phyloP scores from a whole-genome alignment of 2,797 vertebrate genomes.

The Myotis pilosus region DNA sequence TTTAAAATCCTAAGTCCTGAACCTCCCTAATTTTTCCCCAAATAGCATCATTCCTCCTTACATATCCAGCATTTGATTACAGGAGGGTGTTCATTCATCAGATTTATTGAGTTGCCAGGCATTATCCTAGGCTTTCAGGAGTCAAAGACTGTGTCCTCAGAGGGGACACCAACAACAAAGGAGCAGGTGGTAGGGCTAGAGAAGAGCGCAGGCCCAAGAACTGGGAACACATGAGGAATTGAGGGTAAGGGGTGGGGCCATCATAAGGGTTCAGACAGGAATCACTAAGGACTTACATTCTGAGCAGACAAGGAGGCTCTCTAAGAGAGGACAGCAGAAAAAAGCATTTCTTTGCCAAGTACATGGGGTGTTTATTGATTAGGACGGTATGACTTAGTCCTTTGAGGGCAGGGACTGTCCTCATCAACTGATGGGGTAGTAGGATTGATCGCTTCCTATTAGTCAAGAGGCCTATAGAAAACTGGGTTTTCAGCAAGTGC shows the following conservation, averaged over 20 bases:
- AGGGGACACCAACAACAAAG: not conserved
- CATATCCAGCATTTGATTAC: not conserved
- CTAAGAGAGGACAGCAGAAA: not conserved
- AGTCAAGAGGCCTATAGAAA: not conserved
- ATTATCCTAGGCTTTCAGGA: not conserved
- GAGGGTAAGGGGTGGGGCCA: rapidly evolving
- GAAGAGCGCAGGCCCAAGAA: not conserved
- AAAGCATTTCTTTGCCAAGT: not conserved
- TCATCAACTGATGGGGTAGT: not conserved
- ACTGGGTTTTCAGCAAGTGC: not conserved
- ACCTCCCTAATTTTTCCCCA: not conserved
- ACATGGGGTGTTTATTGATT: not conserved
- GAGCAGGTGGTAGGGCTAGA: not conserved
- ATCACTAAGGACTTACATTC: not conserved
- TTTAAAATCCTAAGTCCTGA: not conserved
- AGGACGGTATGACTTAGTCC: not conserved
- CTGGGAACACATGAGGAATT: too few species aligned
- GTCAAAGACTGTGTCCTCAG: not conserved
- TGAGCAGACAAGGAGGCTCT: not conserved
- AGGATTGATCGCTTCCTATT: not conserved
- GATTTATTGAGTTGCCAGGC: not conserved
- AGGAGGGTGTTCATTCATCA: not conserved
- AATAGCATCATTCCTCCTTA: not conserved
- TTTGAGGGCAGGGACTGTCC: not conserved
- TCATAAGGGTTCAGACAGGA: not conserved